Percentiles rank a stretch among this genome's conserved stretches.
phyloP scores from a whole-genome alignment of 2,888 invertebrate species.

The Oxyscelio sp. region DNA sequence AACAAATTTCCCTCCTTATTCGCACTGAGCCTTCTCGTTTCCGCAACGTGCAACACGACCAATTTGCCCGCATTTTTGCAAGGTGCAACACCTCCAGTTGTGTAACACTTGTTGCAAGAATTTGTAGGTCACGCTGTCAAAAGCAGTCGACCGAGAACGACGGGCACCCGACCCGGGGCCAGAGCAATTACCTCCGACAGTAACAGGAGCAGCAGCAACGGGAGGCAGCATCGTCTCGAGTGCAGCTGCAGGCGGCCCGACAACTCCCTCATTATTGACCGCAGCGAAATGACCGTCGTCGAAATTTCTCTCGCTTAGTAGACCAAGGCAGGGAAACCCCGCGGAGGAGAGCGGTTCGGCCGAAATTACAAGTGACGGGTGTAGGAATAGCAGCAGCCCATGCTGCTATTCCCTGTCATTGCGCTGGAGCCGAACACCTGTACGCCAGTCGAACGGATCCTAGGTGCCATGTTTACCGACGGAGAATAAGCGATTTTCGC shows the following conservation, averaged over 20 bases:
- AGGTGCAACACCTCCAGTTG: conserved; percentile 4
- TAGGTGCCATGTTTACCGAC: conserved; percentile 56
- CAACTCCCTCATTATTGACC: neutral
- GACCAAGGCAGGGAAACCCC: neutral
- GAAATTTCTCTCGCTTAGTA: neutral
- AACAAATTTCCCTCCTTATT: too few relatives aligned
- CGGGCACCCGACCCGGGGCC: neutral
- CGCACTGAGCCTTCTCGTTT: too few relatives aligned
- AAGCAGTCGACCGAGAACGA: neutral
- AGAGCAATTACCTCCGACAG: conserved; percentile 38
- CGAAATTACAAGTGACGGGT: conserved; percentile 21
- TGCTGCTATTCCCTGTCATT: conserved; percentile 47
- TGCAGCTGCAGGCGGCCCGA: neutral
- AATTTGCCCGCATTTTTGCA: neutral
- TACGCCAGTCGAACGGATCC: conserved; percentile 18
- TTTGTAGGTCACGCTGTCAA: conserved; percentile 23
- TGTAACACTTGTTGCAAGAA: conserved; percentile 59
- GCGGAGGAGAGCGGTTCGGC: neutral
- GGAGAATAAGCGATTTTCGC: conserved; percentile 25
- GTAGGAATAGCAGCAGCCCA: conserved; percentile 48
- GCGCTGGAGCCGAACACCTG: conserved; percentile 40
- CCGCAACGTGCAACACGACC: too few relatives aligned
- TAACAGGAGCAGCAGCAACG: conserved; percentile 33
- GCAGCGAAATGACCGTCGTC: neutral
- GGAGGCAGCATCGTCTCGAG: conserved; percentile 14